phyloP scores from a whole-genome alignment of 2,113 vertebrate species.

The mouse (Mus musculus) region DNA sequence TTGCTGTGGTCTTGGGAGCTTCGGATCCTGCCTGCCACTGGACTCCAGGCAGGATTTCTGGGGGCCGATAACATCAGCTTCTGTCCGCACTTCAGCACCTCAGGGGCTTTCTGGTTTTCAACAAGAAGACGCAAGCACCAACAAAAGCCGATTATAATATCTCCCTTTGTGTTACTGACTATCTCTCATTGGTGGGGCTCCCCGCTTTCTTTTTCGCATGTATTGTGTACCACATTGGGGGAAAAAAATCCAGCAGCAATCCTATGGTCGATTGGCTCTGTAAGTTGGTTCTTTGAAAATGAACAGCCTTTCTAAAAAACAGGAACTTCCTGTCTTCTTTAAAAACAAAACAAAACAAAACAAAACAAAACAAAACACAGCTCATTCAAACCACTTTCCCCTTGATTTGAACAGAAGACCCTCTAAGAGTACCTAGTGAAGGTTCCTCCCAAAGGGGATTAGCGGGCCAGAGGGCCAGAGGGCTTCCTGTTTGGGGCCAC shows the following conservation, averaged over 20 bases:
- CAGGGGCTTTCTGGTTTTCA: conserved; percentile 81
- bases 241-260: conserved; percentile 2
- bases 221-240: conserved; percentile 51
- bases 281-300: conserved; percentile 33
- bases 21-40: conserved; percentile 85
- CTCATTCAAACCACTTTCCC: neutral
- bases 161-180: conserved; percentile 71
- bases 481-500: neutral
- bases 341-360: neutral
- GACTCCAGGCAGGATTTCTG: conserved; percentile 82
- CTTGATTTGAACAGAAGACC: conserved; percentile 11
- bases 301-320: conserved; percentile 49
- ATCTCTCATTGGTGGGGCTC: conserved; percentile 55
- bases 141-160: conserved; percentile 81
- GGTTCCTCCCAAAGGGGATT: neutral
- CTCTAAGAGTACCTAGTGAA: neutral
- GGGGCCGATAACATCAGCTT: conserved; percentile 85
- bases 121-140: conserved; percentile 84
- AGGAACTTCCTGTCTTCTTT: conserved; percentile 46
- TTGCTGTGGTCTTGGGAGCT: conserved; percentile 73
- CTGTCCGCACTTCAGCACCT: conserved; percentile 84
- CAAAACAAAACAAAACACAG: neutral
- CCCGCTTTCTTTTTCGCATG: neutral
- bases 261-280: neutral
- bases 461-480: neutral